Evolutionary conservation across 2,113 vertebrate genomes (phyloP).

Genomic region (Alethe diademata): DNA sequence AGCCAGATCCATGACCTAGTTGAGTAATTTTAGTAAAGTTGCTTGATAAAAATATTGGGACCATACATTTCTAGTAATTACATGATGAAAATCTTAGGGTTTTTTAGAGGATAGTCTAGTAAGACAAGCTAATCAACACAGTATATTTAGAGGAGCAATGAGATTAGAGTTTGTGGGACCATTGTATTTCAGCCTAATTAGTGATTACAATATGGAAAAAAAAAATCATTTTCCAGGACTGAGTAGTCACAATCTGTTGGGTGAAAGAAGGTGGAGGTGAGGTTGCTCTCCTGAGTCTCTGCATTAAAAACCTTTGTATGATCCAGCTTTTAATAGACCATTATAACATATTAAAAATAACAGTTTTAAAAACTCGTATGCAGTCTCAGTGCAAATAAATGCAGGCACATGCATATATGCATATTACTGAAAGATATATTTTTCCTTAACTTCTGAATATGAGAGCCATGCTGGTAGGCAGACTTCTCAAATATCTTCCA

Average conservation of each 20-base stretch:
- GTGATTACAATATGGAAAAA: background rate
- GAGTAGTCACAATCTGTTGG: background rate
- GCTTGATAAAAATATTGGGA: background rate
- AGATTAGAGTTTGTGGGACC: background rate
- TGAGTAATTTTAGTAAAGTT: background rate
- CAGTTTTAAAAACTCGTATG: background rate
- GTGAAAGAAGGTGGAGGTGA: background rate
- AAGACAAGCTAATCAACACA: background rate
- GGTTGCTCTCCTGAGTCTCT: background rate
- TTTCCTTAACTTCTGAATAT: background rate
- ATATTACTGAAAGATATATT: background rate
- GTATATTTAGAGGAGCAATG: background rate
- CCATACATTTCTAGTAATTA: background rate
- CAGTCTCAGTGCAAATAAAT: background rate
- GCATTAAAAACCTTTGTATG: background rate
- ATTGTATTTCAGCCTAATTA: background rate
- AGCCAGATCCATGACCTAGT: background rate
- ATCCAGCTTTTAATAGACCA: background rate
- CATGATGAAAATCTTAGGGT: background rate
- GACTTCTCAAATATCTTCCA: slow-evolving; percentile 24
- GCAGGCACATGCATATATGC: background rate
- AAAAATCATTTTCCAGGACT: background rate
- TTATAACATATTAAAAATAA: background rate
- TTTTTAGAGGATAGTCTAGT: background rate
- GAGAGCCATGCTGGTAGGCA: background rate